Percentiles rank a stretch among this genome's conserved stretches.
Conservation (phyloP, 1,140 invertebrate genomes). For the Leptonema lineaticorne region DNA sequence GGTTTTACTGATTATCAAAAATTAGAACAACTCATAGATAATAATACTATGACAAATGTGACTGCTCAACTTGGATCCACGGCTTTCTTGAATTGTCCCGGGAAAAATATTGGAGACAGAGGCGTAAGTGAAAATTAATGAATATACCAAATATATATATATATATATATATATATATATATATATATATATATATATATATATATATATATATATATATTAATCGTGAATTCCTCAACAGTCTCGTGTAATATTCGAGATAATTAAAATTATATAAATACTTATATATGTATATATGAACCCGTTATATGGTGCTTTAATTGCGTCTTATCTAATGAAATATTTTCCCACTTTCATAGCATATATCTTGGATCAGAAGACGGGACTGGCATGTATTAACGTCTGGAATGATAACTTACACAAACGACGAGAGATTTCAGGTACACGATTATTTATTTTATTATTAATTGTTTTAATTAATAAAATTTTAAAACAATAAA, state of each 20-base stretch:
- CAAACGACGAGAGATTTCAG: slow-evolving; percentile 87
- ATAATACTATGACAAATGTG: slow-evolving; percentile 48
- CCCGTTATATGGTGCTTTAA: too few species aligned
- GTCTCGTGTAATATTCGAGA: too few species aligned
- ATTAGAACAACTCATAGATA: slow-evolving; percentile 53
- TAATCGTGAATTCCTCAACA: too few species aligned
- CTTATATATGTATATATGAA: background rate
- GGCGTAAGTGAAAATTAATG: slow-evolving; percentile 37
- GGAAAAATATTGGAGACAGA: slow-evolving; percentile 49
- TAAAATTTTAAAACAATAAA: too few species aligned
- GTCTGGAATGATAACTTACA: slow-evolving; percentile 86
- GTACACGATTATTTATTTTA: too few species aligned
- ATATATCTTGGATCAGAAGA: slow-evolving; percentile 89
- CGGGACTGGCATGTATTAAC: slow-evolving; percentile 91
- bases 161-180: too few species aligned
- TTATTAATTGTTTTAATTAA: too few species aligned
- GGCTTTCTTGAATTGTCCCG: slow-evolving; percentile 56
- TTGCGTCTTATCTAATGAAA: background rate
- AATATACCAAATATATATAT: background rate
- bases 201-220: too few species aligned
- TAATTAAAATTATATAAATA: background rate
- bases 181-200: too few species aligned
- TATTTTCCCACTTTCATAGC: slow-evolving; percentile 47
- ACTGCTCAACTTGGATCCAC: slow-evolving; percentile 55
- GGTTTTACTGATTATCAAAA: slow-evolving; percentile 59